Base-by-base conservation (phyloP, 1,140 invertebrate genomes). In the Pachypsylla venusta region DNA sequence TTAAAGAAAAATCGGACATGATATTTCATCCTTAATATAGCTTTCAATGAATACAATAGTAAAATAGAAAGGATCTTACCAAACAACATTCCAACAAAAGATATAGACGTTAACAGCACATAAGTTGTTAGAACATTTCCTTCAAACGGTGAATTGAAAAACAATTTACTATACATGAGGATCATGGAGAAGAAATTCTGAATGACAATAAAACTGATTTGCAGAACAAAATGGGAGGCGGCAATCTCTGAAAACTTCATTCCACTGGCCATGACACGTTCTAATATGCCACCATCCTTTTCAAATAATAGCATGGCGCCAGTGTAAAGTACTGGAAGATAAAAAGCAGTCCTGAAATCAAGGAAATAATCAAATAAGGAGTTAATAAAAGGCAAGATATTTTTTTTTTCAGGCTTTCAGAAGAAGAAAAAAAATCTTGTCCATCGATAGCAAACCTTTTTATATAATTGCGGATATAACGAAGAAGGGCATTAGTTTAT, bases 211-310 rank as follows among this genome's bases (percentile, higher is more conserved):
- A 66, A 55, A 7, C 59, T 12, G 2, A 64, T 48, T 48, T 67
- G 64, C 1, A 66, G 57, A 4, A 63, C 39, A 2, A 64, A 35
- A 59, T 67, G 66, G 13, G 66, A 63, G 12, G 54, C 54, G 2
- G 62, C 60, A 13, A 67, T 62, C 58, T 67, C 66, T 10, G 63
- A 80, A 54, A 61, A 60, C 22, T 28, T 20, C 42, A 48, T 19
- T n/a, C 42, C 42, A 19, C 42, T 10, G 7, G 63, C 61, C 60
- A 67, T 63, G 58, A 59, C 61, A 42, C 66, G 61, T 53, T 64
- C 65, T 53, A 67, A 27, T 20, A 65, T 63, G n/a, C 66, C 66
- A 20, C 63, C 63, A 53, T 63, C 57, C 54, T 66, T 66, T 25
- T 67, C 66, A 42, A 63, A 62, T 4, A 67, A 55, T 19, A 67